Evolutionary conservation across 2,113 vertebrate genomes (phyloP).

Genomic region (Polypterus senegalus): DNA sequence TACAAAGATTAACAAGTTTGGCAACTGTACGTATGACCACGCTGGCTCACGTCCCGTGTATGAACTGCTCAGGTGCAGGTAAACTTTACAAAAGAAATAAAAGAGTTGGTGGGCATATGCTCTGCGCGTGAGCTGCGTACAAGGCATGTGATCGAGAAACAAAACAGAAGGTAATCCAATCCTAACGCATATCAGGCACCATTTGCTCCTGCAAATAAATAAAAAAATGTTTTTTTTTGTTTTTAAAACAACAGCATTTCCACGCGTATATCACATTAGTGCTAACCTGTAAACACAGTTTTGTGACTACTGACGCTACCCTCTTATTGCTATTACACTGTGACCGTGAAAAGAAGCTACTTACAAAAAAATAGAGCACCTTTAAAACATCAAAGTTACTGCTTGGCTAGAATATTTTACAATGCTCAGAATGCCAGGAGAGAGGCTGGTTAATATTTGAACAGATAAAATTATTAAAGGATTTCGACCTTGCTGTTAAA

Average conservation of each 20-base stretch:
- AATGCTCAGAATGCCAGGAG: conserved; percentile 41
- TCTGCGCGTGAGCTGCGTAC: conserved; percentile 65
- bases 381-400: conserved; percentile 65
- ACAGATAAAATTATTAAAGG: neutral
- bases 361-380: conserved; percentile 78
- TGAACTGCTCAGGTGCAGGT: conserved; percentile 46
- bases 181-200: conserved; percentile 78
- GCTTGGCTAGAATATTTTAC: conserved; percentile 59
- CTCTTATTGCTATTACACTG: conserved; percentile 90
- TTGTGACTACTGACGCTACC: conserved; percentile 51
- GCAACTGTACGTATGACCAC: conserved; percentile 61
- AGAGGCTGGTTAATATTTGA: neutral
- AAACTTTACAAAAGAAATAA: conserved; percentile 43
- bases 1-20: conserved; percentile 83
- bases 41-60: conserved; percentile 46
- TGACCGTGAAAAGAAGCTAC: conserved; percentile 75
- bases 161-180: conserved; percentile 34
- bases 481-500: neutral
- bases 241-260: conserved; percentile 57
- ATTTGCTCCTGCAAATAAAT: conserved; percentile 79
- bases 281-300: conserved; percentile 58
- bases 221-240: conserved; percentile 24
- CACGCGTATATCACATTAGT: conserved; percentile 58
- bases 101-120: conserved; percentile 33
- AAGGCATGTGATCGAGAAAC: conserved; percentile 61